Evolutionary conservation across 2,113 vertebrate species (phyloP).

Genomic region (Phoenicopterus ruber): DNA sequence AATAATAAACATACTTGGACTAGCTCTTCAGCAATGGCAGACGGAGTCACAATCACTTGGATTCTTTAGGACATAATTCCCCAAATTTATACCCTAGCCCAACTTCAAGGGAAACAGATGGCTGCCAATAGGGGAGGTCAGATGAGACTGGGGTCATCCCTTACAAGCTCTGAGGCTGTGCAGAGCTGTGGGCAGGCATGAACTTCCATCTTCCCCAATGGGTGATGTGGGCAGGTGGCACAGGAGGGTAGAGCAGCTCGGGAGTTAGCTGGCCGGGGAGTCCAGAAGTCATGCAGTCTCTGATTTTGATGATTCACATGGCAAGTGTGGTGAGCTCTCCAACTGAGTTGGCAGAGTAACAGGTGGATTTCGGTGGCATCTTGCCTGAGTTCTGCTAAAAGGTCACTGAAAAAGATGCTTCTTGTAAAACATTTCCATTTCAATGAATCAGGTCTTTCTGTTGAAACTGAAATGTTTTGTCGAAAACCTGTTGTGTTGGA

Average conservation of each 20-base stretch:
- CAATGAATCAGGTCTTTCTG: conserved; percentile 48
- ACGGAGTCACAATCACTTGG: neutral
- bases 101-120: neutral
- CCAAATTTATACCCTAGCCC: neutral
- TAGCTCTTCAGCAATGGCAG: neutral
- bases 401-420: conserved; percentile 42
- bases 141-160: neutral
- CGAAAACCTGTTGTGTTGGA: conserved; percentile 55
- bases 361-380: neutral
- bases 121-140: neutral
- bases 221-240: neutral
- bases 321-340: neutral
- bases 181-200: neutral
- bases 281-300: neutral
- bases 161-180: neutral
- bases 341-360: neutral
- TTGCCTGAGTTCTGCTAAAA: conserved; percentile 5
- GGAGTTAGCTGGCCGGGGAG: neutral
- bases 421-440: conserved; percentile 61
- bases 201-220: neutral
- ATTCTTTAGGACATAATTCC: neutral
- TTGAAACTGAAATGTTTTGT: conserved; percentile 49
- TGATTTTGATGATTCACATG: neutral
- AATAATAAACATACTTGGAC: neutral
- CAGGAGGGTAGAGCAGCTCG: neutral